Evolutionary conservation across 2,888 invertebrate genomes (phyloP).

Genomic region (Seira musarum): DNA sequence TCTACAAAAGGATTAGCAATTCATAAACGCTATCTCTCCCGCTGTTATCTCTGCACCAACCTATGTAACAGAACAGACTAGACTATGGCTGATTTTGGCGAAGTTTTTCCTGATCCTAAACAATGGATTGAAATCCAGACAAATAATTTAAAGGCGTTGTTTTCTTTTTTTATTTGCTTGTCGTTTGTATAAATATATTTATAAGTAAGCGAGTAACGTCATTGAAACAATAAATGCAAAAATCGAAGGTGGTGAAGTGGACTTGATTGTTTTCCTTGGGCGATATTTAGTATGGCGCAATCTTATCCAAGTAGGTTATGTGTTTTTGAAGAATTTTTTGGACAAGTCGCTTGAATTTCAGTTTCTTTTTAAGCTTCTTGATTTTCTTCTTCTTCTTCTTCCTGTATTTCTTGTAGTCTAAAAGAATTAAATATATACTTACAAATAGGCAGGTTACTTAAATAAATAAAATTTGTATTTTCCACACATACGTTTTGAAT

Average conservation of each 20-base stretch:
- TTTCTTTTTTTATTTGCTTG: background rate
- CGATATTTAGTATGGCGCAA: slow-evolving; percentile 64
- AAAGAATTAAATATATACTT: slow-evolving; percentile 8
- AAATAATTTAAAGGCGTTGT: too few species aligned
- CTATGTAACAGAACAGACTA: too few species aligned
- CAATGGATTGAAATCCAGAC: too few species aligned
- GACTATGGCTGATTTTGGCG: too few species aligned
- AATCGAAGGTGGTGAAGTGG: background rate
- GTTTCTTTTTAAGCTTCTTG: slow-evolving; percentile 69
- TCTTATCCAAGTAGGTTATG: slow-evolving; percentile 67
- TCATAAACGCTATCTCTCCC: too few species aligned
- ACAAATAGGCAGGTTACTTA: background rate
- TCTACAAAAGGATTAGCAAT: too few species aligned
- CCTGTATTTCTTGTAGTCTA: slow-evolving; percentile 69
- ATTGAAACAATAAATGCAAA: background rate
- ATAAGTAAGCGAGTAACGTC: background rate
- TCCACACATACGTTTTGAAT: slow-evolving; percentile 66
- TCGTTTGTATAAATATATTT: too few species aligned
- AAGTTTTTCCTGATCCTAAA: too few species aligned
- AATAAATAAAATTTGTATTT: too few species aligned
- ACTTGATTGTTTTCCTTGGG: background rate
- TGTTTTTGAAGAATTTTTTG: slow-evolving; percentile 69
- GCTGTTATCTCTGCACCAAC: too few species aligned
- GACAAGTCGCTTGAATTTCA: slow-evolving; percentile 69
- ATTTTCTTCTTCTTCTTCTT: slow-evolving; percentile 69